Base-by-base conservation (phyloP, 2,797 vertebrate genomes). In the Dicrostonyx torquatus region DNA sequence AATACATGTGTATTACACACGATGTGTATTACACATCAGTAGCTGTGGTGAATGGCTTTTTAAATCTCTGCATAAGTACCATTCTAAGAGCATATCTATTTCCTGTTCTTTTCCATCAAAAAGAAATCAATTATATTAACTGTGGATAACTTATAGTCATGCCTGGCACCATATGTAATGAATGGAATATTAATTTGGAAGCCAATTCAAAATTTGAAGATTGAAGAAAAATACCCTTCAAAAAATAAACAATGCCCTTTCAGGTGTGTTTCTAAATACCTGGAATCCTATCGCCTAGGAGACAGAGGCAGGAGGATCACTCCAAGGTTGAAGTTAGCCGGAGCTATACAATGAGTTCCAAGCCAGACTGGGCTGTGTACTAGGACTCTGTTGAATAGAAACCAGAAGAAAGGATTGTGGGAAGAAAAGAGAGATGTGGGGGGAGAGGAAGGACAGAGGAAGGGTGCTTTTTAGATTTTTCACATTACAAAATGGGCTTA, bases 101-200 rank as follows among this genome's bases (percentile, higher is more conserved):
- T 95, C 29, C 78, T 87, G 18, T 96, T 89, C 80, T 82, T 40
- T 68, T 94, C 79, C 93, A 89, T 93, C 50, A 89, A 92, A 89
- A 93, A 96, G 90, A 95, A 97, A 86, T 73, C 77, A 90, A 40
- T 90, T 88, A 95, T 48, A 94, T 84, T 48, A 68, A 50, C 82
- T 83, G 83, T 48, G 29, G 55, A 80, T 80, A 96, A 94, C 92
- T 96, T 91, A 88, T 37, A 80, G 82, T 96, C 95, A 90, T 73
- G 94, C 31, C 58, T 62, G 92, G 83, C 88, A 96, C 73, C 80
- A 93, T 73, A 93, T 95, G 95, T 93, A 94, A 93, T 86, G 87
- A 92, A 94, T 90, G 73, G 97, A 91, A 94, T 87, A 93, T 76
- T 89, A 90, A 93, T 92, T 82, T 92, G 66, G 78, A 87, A 90